Conservation (phyloP, 1,140 invertebrate species). For the Drosophila arizonae region DNA sequence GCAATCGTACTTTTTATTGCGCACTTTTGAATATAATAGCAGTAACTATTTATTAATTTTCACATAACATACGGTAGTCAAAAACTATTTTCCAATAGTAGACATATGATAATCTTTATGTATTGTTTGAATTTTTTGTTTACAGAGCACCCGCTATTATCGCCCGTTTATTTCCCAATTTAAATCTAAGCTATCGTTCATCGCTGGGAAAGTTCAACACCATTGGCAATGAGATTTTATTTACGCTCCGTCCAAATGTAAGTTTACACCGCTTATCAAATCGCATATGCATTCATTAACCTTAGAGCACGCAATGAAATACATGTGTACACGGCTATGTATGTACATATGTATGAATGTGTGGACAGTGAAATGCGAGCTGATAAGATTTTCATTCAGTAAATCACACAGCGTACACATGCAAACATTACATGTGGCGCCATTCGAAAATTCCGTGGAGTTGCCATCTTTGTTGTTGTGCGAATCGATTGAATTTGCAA, state of each 20-base stretch:
- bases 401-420: slow-evolving; percentile 30
- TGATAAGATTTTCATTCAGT: slow-evolving; percentile 63
- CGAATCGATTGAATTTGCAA: slow-evolving; percentile 29
- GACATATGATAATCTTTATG: background rate
- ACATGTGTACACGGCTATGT: background rate
- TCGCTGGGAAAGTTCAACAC: slow-evolving; percentile 73
- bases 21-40: slow-evolving; percentile 40
- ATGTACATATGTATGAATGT: slow-evolving; percentile 1
- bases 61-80: background rate
- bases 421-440: background rate
- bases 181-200: slow-evolving; percentile 76
- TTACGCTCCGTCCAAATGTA: slow-evolving; percentile 71
- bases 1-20: slow-evolving; percentile 48
- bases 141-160: slow-evolving; percentile 74
- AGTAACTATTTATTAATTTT: slow-evolving; percentile 7
- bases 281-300: slow-evolving; percentile 29
- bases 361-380: background rate
- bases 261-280: slow-evolving; percentile 53
- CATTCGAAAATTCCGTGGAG: slow-evolving; percentile 14
- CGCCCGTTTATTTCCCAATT: slow-evolving; percentile 74
- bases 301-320: slow-evolving; percentile 41
- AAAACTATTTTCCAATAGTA: background rate
- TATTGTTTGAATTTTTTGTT: slow-evolving; percentile 40
- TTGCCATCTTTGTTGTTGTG: slow-evolving; percentile 35
- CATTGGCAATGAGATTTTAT: slow-evolving; percentile 71